Percentiles rank a stretch among this genome's conserved stretches.
Conservation (phyloP, 2,888 invertebrate genomes). For the Papilio gigon region DNA sequence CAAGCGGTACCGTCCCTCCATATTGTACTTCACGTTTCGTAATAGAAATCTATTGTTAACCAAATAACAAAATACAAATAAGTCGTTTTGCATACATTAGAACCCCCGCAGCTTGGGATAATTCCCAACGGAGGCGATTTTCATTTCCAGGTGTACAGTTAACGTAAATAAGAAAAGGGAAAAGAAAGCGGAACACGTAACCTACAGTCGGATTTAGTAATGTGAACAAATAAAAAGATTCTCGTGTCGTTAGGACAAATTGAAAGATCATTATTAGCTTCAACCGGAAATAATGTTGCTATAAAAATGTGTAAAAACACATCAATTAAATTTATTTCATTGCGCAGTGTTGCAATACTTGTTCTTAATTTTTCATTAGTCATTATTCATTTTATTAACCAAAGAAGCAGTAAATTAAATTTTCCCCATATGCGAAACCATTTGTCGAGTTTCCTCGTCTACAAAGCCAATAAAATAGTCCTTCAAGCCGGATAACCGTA, state of each 20-base stretch:
- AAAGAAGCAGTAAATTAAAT: slow-evolving; percentile 32
- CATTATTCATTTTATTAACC: neutral
- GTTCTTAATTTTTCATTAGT: slow-evolving; percentile 8
- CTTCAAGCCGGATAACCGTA: slow-evolving; percentile 31
- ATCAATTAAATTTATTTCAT: neutral
- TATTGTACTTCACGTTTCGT: slow-evolving; percentile 58
- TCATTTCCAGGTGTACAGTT: slow-evolving; percentile 11
- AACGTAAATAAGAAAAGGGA: slow-evolving; percentile 13
- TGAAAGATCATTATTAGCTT: neutral
- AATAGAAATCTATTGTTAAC: slow-evolving; percentile 59
- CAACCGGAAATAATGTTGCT: neutral
- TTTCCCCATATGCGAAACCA: slow-evolving; percentile 22
- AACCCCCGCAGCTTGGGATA: neutral
- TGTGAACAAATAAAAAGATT: neutral
- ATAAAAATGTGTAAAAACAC: neutral
- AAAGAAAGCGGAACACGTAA: neutral
- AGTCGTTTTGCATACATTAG: neutral
- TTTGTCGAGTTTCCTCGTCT: slow-evolving; percentile 21
- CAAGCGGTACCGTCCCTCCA: slow-evolving; percentile 66
- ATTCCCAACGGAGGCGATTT: slow-evolving; percentile 11
- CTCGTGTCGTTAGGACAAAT: slow-evolving; percentile 1
- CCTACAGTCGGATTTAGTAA: neutral
- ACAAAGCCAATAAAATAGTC: slow-evolving; percentile 38
- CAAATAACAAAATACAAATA: slow-evolving; percentile 17
- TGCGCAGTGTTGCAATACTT: neutral